Conservation (phyloP, 1,140 invertebrate genomes). For the Euwallacea fornicatus region DNA sequence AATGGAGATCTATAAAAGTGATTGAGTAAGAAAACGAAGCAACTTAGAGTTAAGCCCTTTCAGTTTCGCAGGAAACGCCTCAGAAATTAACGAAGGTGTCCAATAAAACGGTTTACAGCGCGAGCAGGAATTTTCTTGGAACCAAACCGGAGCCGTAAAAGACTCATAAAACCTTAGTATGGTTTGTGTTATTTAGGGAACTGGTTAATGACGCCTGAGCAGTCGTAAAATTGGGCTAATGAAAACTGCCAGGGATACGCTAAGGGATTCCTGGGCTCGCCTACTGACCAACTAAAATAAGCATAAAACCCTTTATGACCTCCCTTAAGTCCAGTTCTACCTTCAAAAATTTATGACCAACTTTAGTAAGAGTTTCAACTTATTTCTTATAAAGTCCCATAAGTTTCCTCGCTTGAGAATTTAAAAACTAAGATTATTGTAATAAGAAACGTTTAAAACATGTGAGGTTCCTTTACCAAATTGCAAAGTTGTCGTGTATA, state of each 20-base stretch:
- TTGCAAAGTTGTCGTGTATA: no score
- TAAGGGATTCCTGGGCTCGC: not conserved
- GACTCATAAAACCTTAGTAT: constrained; percentile 18
- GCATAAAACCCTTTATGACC: not conserved
- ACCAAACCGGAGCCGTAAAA: constrained; percentile 20
- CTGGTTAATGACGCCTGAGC: constrained; percentile 17
- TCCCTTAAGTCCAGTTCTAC: no score
- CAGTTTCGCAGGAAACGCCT: not conserved
- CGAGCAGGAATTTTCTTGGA: constrained; percentile 19
- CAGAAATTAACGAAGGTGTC: constrained; percentile 20
- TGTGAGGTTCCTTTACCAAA: no score
- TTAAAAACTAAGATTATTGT: no score
- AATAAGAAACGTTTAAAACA: no score
- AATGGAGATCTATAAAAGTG: not conserved
- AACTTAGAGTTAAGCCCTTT: not conserved
- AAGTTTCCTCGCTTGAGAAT: no score
- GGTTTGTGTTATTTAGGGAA: constrained; percentile 26
- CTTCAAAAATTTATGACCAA: no score
- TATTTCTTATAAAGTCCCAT: no score
- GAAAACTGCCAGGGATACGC: constrained; percentile 12
- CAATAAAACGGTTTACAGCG: constrained; percentile 16
- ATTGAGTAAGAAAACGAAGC: not conserved
- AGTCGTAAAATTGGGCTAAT: constrained; percentile 28
- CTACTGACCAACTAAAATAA: constrained; percentile 1
- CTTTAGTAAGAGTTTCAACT: no score